phyloP scores from a whole-genome alignment of 2,113 vertebrate genomes.

The Furnarius figulus region DNA sequence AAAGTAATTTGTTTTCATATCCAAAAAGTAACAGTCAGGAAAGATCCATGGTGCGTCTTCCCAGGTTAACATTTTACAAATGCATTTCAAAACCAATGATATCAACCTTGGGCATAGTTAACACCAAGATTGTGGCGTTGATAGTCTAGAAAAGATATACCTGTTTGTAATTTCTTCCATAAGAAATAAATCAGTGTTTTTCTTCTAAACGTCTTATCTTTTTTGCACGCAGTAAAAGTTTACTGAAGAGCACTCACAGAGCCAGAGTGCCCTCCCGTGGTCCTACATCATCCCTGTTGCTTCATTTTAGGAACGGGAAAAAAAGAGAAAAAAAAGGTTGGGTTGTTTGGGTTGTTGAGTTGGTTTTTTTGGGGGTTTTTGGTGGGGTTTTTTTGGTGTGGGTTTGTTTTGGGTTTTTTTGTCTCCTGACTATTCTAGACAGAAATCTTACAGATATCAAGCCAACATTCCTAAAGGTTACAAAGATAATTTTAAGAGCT shows the following conservation, averaged over 20 bases:
- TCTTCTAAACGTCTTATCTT: neutral
- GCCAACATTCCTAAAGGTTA: neutral
- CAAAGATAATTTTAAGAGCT: neutral
- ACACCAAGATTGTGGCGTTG: neutral
- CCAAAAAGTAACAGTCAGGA: neutral
- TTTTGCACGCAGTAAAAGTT: neutral
- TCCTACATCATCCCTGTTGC: neutral
- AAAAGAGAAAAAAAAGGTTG: neutral
- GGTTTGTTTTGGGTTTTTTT: too few species aligned
- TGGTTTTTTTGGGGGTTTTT: too few species aligned
- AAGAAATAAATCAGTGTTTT: neutral
- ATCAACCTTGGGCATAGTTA: neutral
- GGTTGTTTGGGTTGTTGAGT: too few species aligned
- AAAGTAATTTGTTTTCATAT: neutral
- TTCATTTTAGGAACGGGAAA: neutral
- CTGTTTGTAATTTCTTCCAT: neutral
- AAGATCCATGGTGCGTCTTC: neutral
- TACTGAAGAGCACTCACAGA: slow-evolving; percentile 9
- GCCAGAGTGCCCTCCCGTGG: slow-evolving; percentile 72
- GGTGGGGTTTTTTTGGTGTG: neutral
- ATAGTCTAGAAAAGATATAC: neutral
- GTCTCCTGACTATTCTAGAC: neutral
- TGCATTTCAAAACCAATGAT: neutral
- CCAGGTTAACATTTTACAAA: neutral
- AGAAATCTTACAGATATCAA: neutral